A percentile compares a stretch with the other conserved stretches of the same genome.
Conservation (phyloP, 2,797 vertebrate species). For the Pipistrellus kuhlii region DNA sequence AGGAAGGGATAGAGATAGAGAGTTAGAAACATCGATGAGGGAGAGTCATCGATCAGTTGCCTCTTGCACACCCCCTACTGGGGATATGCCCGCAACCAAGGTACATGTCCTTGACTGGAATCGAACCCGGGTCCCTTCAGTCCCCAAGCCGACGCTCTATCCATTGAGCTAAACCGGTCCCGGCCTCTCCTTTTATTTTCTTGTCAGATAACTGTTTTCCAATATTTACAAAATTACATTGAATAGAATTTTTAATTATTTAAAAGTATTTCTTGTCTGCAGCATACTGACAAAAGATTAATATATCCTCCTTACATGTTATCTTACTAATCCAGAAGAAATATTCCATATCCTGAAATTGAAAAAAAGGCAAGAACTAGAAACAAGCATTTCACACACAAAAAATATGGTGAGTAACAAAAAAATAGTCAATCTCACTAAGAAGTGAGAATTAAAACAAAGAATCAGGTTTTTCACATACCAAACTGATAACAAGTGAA, state of each 20-base stretch:
- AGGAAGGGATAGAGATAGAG: too few relatives aligned
- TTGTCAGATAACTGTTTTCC: background rate
- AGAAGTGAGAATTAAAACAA: background rate
- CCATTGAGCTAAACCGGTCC: too few relatives aligned
- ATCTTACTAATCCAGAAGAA: background rate
- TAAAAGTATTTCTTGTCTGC: background rate
- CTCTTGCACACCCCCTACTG: too few relatives aligned
- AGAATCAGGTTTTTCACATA: background rate
- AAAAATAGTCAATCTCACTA: background rate
- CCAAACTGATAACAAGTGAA: background rate
- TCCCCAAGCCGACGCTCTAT: too few relatives aligned
- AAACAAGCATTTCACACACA: background rate
- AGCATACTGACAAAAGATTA: background rate
- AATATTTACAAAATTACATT: background rate
- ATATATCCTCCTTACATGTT: background rate
- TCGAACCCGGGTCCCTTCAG: too few relatives aligned
- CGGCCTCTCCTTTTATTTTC: background rate
- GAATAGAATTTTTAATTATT: background rate
- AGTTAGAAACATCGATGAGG: too few relatives aligned
- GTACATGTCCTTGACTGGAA: too few relatives aligned
- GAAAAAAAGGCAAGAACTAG: background rate
- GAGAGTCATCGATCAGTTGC: too few relatives aligned
- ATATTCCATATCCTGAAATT: background rate
- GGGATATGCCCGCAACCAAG: too few relatives aligned
- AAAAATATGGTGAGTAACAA: background rate